Base-by-base conservation (phyloP, 2,888 invertebrate species). In the Hemicrepidius hirtus region DNA sequence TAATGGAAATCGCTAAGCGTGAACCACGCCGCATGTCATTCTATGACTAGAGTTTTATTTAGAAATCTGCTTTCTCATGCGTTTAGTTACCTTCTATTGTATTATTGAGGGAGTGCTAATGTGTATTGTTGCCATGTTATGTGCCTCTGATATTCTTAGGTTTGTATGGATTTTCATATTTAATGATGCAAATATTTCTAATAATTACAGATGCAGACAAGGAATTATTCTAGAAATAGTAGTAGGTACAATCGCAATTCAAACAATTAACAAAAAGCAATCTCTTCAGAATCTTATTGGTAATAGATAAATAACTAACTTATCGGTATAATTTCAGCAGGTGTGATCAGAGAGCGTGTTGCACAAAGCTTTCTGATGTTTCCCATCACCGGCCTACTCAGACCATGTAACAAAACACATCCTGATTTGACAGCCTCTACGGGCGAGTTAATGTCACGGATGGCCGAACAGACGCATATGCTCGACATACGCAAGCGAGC, bases 1-100 rank as follows among this genome's bases (percentile, higher is more conserved):
- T 83, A 82, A 82, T 81, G 82, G 81, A 81, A 82, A 82, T 81
- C 82, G 81, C 78, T 76, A 78, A 82, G 81, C 82, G 83, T 82
- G 81, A 83, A 81, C 79, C 82, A 81, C 79, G 81, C 80, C 78
- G 82, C 83, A 80, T 82, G 84, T 82, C 84, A 82, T 81, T 83
- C 80, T 79, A 73, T 78, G 80, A 82, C 80, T 80, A 65, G 77
- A 80, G 79, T 83, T 84, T 84, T 82, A 80, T 80, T 82, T 81
- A 75, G 77, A 80, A 80, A 84, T 80, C 78, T 83, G 82, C 82
- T 80, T 82, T 76, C 76, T 77, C 78, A 75, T 79, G 78, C 78
- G 77, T 79, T 79, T 77, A 77, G 77, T 74, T 77, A 76, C 75
- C 72, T 76, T 76, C 78, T 75, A 80, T 80, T 79, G 78, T 79